Conservation (phyloP, 1,140 invertebrate genomes). For the Radopholus similis region DNA sequence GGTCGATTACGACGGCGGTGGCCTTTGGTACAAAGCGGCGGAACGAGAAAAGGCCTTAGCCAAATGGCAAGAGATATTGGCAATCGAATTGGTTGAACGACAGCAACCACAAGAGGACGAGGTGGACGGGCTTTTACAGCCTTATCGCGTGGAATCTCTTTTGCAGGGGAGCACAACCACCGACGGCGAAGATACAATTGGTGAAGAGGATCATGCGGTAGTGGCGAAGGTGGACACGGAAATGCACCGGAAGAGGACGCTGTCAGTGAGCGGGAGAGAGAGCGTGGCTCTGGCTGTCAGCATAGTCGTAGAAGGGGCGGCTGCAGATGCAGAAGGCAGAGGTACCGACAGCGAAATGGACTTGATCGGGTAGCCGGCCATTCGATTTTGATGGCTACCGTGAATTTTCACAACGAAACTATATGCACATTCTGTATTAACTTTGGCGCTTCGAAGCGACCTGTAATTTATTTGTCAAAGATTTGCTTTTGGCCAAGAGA, state of each 20-base stretch:
- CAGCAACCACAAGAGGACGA: background rate
- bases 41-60: background rate
- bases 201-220: background rate
- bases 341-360: background rate
- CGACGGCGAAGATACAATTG: background rate
- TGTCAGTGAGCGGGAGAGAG: background rate
- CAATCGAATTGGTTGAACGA: background rate
- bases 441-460: too few relatives aligned
- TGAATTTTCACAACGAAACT: too few relatives aligned
- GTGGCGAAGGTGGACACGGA: background rate
- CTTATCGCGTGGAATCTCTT: background rate
- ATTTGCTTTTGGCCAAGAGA: too few relatives aligned
- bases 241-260: background rate
- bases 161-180: background rate
- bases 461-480: too few relatives aligned
- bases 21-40: slow-evolving; percentile 13
- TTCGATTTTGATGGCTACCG: too few relatives aligned
- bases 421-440: too few relatives aligned
- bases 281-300: background rate
- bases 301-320: background rate
- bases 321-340: background rate
- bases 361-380: background rate
- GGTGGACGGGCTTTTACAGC: background rate
- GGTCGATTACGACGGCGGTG: slow-evolving; percentile 5
- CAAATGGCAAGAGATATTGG: slow-evolving; percentile 12